A percentile compares a stretch with the other conserved stretches of the same genome.
phyloP scores from a whole-genome alignment of 2,888 invertebrate genomes.

The Ectemnius continuus region DNA sequence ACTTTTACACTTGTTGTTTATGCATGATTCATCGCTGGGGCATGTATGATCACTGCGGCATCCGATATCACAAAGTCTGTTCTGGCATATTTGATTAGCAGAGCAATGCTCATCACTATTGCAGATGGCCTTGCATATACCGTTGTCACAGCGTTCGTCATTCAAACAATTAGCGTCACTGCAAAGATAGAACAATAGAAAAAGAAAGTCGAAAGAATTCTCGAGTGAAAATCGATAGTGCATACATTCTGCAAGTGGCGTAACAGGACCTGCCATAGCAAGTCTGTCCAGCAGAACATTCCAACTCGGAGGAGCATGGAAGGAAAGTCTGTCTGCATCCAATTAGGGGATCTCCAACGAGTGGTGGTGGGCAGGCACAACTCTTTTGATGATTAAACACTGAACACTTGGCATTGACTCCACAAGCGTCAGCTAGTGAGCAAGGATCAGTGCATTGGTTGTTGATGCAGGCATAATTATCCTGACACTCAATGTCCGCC shows the following conservation, averaged over 20 bases:
- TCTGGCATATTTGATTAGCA: constrained; percentile 91
- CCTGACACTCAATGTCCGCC: constrained; percentile 87
- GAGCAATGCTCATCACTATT: constrained; percentile 91
- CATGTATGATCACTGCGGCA: constrained; percentile 92
- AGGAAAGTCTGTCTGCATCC: constrained; percentile 86
- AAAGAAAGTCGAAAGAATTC: background rate
- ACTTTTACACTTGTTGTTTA: constrained; percentile 90
- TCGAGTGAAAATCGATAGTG: constrained; percentile 40
- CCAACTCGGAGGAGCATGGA: constrained; percentile 83
- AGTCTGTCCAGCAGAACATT: constrained; percentile 85
- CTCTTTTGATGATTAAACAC: constrained; percentile 85
- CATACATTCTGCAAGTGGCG: constrained; percentile 86
- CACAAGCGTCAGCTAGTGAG: constrained; percentile 87
- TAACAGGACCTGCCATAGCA: constrained; percentile 90
- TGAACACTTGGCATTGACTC: constrained; percentile 88
- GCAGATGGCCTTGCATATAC: constrained; percentile 90
- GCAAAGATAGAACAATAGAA: constrained; percentile 61
- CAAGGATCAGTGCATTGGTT: constrained; percentile 91
- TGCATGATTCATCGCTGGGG: constrained; percentile 86
- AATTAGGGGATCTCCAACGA: constrained; percentile 87
- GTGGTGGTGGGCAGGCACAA: constrained; percentile 85
- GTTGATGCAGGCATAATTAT: constrained; percentile 85
- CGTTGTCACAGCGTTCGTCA: constrained; percentile 91
- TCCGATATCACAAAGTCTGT: constrained; percentile 90
- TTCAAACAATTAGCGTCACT: constrained; percentile 90